Evolutionary conservation across 2,888 invertebrate species (phyloP), one percentile per base, ranked within the genome.

Genomic region (Dynastes tityus): DNA sequence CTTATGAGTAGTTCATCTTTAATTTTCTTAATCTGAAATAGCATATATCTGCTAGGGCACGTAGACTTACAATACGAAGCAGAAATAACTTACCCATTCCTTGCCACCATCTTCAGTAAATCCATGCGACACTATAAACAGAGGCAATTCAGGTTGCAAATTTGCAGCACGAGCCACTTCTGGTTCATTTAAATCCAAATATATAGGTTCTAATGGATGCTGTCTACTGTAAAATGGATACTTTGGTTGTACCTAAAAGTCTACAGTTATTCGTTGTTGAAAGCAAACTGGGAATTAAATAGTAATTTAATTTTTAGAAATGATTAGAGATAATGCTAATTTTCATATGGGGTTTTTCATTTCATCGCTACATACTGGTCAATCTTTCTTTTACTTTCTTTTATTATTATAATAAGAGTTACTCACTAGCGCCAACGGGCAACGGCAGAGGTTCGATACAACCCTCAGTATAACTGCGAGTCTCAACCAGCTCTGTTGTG

Each of bases 101-200:
- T 95, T 94, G 80, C 93, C 92, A 0, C 96, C 96, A 63, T 94
- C 93, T 86, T 97, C 97, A 80, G 96, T 89, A 87, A 96, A 98
- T 0, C 97, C 98, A 85, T 98, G 98, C 1, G 95, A 91, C 80
- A 98, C 91, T 79, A 97, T 89, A 85, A 93, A 96, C 81, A 95
- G 91, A 3, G 93, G 93, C 9, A 92, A 93, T 29, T 88, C 87
- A 0, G 92, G 90, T 85, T 93, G 91, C 2, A 96, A 90, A 80
- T 92, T 92, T 5, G 94, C 91, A 45, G 90, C 88, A 64, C 87
- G 89, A 65, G 95, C 92, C 78, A 92, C 91, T 13, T 92, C 91
- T 1, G 90, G 91, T 84, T 94, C 91, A 82, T 94, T 92, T 53
- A 95, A 91, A 84, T 93, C 91, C 22, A 96, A 88, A 22, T 92